Conservation (phyloP, 2,888 invertebrate species). For the Bibio marci region DNA sequence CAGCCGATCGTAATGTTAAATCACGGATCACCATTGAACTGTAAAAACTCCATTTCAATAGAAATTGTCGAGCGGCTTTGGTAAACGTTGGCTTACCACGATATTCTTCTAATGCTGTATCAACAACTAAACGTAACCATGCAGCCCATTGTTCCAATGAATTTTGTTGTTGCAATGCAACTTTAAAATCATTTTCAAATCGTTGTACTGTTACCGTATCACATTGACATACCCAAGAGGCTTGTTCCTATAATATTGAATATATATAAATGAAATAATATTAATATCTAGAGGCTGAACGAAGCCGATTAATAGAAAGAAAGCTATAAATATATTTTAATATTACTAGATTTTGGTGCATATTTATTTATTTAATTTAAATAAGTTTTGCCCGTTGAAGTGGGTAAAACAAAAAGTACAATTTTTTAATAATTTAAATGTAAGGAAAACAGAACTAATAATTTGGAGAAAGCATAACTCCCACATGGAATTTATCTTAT, state of each 20-base stretch:
- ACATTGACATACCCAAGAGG: slow-evolving; percentile 96
- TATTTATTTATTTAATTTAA: too few relatives aligned
- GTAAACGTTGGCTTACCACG: slow-evolving; percentile 69
- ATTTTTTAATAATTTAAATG: too few relatives aligned
- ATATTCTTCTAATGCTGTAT: slow-evolving; percentile 74
- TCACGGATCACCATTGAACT: slow-evolving; percentile 97
- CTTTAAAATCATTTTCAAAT: slow-evolving; percentile 83
- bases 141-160: slow-evolving; percentile 94
- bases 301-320: too few relatives aligned
- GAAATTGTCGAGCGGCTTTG: slow-evolving; percentile 75
- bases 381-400: too few relatives aligned
- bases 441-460: too few relatives aligned
- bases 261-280: too few relatives aligned
- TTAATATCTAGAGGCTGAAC: too few relatives aligned
- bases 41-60: slow-evolving; percentile 98
- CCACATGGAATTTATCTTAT: too few relatives aligned
- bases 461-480: too few relatives aligned
- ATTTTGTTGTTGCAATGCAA: slow-evolving; percentile 81
- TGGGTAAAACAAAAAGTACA: too few relatives aligned
- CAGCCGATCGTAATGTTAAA: slow-evolving; percentile 86
- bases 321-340: too few relatives aligned
- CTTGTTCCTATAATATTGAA: slow-evolving; percentile 37
- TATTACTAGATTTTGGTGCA: too few relatives aligned
- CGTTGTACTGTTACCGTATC: slow-evolving; percentile 63
- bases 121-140: slow-evolving; percentile 92